Evolutionary conservation across 2,113 vertebrate species (phyloP).

Genomic region (Toxotes chatareus): DNA sequence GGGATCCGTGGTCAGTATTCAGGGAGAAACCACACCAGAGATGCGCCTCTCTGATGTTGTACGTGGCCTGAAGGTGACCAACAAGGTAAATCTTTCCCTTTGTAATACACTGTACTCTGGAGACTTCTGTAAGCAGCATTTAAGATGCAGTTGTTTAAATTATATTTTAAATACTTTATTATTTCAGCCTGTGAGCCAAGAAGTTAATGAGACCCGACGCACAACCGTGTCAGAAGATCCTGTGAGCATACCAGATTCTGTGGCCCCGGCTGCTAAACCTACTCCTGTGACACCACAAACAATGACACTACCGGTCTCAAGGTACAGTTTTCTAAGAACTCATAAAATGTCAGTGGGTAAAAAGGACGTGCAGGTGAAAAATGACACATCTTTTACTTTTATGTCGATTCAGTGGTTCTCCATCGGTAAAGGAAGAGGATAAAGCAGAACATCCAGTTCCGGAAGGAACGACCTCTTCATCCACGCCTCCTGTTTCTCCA

Average conservation of each 20-base stretch:
- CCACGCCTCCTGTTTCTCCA: neutral
- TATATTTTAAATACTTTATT: neutral
- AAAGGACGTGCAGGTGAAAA: neutral
- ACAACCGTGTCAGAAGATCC: slow-evolving; percentile 79
- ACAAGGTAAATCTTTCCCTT: slow-evolving; percentile 85
- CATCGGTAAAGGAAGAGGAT: slow-evolving; percentile 81
- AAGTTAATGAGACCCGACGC: slow-evolving; percentile 76
- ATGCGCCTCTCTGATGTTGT: slow-evolving; percentile 94
- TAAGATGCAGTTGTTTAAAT: neutral
- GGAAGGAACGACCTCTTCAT: slow-evolving; percentile 64
- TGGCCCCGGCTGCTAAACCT: slow-evolving; percentile 54
- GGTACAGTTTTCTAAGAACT: slow-evolving; percentile 58
- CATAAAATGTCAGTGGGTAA: neutral
- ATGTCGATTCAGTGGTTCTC: slow-evolving; percentile 39
- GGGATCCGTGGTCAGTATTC: slow-evolving; percentile 87
- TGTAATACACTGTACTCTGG: neutral
- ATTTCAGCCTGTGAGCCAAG: slow-evolving; percentile 60
- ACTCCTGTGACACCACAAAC: slow-evolving; percentile 25
- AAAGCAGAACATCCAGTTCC: slow-evolving; percentile 73
- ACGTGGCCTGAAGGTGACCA: slow-evolving; percentile 88
- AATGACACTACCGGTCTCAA: slow-evolving; percentile 43
- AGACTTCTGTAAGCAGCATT: neutral
- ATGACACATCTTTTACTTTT: neutral
- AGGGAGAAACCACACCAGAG: slow-evolving; percentile 89
- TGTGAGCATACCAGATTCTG: slow-evolving; percentile 64